These are phyloP conservation scores for Brienomyrus longianalis DNA, from an alignment of 2,113 vertebrate species.

Conservation along the genomic window DNA sequence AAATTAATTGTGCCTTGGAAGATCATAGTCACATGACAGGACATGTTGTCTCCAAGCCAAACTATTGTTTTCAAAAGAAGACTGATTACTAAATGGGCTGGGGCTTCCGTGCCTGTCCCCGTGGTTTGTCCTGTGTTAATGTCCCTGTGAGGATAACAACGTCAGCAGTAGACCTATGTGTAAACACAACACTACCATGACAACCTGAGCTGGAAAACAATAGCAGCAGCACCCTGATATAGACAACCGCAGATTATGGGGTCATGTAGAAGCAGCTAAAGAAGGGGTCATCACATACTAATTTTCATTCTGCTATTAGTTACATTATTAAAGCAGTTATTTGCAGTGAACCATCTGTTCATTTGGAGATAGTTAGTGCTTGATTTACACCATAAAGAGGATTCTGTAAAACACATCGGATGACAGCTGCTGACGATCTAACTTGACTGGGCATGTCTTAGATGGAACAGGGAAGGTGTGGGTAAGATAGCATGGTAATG, in stretches of 20 bases:
- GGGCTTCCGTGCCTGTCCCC: not conserved
- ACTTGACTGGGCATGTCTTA: not conserved
- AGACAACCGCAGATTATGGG: not conserved
- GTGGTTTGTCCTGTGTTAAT: not conserved
- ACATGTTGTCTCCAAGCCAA: not conserved
- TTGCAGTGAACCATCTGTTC: not conserved
- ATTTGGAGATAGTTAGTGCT: not conserved
- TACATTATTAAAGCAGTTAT: not conserved
- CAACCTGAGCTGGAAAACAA: not conserved
- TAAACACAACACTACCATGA: conserved; percentile 12
- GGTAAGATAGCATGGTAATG: not conserved
- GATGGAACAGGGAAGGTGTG: not conserved
- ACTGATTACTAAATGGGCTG: not conserved
- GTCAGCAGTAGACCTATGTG: not conserved
- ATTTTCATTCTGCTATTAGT: not conserved
- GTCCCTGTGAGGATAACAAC: conserved; percentile 3
- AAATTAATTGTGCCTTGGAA: not conserved
- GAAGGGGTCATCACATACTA: not conserved
- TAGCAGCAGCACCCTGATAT: not conserved
- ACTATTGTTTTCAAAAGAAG: not conserved
- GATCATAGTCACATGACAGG: not conserved
- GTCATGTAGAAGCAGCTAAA: not conserved
- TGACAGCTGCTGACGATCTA: not conserved
- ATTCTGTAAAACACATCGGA: not conserved
- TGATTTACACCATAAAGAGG: not conserved